Evolutionary conservation across 2,797 vertebrate species (phyloP), one percentile per base, ranked within the genome.

Genomic region (Crenuchus spilurus): DNA sequence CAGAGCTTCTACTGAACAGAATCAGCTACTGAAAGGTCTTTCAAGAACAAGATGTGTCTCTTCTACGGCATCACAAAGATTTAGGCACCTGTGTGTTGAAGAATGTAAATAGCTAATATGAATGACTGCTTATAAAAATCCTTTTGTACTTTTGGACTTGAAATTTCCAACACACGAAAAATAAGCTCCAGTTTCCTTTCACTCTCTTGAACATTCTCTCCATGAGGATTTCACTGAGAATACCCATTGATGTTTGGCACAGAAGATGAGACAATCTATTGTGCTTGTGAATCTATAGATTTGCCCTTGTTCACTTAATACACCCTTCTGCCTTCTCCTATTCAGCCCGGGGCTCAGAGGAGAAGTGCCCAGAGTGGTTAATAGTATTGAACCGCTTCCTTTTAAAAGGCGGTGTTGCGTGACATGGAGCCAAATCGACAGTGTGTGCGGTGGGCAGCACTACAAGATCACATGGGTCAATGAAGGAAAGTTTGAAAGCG

Each of bases 361-460:
- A 69, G 72, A 80, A 70, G 55, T 16, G 60, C 58, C 55, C 22
- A 18, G 46, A 78, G 76, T 76, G 68, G 85, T 87, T 86, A 87
- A 88, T 73, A 81, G 79, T 68, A 82, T 82, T 58, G 77, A 84
- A 74, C 78, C 70, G 75, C 61, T 84, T 82, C 80, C 67, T 76
- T 84, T 83, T 87, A 81, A 88, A 91, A 90, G 81, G 74, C 72
- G 4, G 74, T 80, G 83, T 86, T 86, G 86, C 84, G 44, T 84
- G 80, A 86, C 87, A 80, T 72, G 39, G 77, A 79, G 77, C 77
- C 82, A 84, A 83, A 86, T 77, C 72, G 74, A 86, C 88, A 86
- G 75, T 58, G 74, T 62, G 74, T 64, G 74, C 66, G 75, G 70
- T 73, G 80, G 81, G 74, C 76, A 81, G 79, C 60, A 58, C 74